Base-by-base conservation (phyloP, 2,113 vertebrate species). In the Pithys albifrons region DNA sequence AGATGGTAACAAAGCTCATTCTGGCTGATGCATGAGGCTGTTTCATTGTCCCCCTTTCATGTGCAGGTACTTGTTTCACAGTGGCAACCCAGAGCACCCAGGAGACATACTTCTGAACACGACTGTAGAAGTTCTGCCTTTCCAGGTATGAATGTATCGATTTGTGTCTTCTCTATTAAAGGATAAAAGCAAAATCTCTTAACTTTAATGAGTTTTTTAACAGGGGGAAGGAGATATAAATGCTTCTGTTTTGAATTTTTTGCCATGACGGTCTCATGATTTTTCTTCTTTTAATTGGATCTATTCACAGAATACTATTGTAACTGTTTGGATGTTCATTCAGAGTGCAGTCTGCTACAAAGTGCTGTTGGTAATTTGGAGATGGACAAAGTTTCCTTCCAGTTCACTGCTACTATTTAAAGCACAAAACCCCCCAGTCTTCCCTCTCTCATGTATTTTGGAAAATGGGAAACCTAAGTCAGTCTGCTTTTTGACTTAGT, bases 31-130 rank as follows among this genome's bases (percentile, higher is more conserved):
- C 24, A 23, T 23, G 4, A 55, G 46, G 54, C 7, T 39, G 17
- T 31, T 31, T 64, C 23, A 52, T 64, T 86, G 88, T 74, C 25
- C n/a, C 4, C 29, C 85, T 97, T 73, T 73, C 18, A 58, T 97
- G 96, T 97, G 12, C 95, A 99, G 99, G 97, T 99, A 99, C 95
- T 97, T 99, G 88, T 99, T 99, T 97, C 99, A 99, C 84, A 99
- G 99, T 81, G 99, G 99, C 69, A 99, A 99, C 96, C 98, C 99
- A 96, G 99, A 99, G 88, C 99, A 99, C 79, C 99, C 99, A 31
- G 99, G 99, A 76, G 99, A 99, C 95, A 98, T 98, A 97, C 98
- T 99, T 52, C 97, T 98, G 74, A 99, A 99, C 96, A 99, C 99
- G 37, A 99, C 99, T 12, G 99, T 99, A 91, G 99, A 99, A 86